These are phyloP conservation scores for Meteorus cinctellus DNA, from an alignment of 2,888 invertebrate genomes.

Conservation along the genomic window DNA sequence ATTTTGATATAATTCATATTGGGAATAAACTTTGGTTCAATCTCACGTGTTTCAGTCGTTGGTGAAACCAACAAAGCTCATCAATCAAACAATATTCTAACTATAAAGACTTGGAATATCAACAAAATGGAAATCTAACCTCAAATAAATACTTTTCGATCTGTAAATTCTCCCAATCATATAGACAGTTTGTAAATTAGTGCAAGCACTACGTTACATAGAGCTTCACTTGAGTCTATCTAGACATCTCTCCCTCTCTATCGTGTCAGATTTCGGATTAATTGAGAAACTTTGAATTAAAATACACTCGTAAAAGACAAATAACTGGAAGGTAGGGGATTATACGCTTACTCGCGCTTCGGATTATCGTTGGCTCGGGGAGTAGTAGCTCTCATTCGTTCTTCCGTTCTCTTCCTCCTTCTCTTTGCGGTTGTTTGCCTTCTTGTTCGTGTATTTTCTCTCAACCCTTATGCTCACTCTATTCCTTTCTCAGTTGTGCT, in stretches of 20 bases:
- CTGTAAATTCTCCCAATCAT: not conserved
- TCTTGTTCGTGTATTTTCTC: constrained; percentile 35
- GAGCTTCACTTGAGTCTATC: not conserved
- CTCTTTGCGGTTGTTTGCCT: constrained; percentile 41
- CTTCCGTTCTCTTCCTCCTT: not conserved
- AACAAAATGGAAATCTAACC: no score
- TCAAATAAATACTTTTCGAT: not conserved
- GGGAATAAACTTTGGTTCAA: no score
- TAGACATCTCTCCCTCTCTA: not conserved
- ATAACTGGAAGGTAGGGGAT: constrained; percentile 48
- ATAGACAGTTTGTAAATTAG: not conserved
- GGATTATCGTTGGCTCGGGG: constrained; percentile 35
- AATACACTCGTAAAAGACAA: constrained; percentile 62
- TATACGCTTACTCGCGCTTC: constrained; percentile 39
- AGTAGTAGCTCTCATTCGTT: constrained; percentile 8
- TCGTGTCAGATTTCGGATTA: constrained; percentile 58
- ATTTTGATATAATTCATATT: no score
- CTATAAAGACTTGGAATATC: no score
- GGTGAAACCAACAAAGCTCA: no score
- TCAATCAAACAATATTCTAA: no score
- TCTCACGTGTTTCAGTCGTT: no score
- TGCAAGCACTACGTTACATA: not conserved
- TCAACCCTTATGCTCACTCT: not conserved
- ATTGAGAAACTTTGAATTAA: constrained; percentile 67
- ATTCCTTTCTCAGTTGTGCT: not conserved